Evolutionary conservation across 1,140 invertebrate species (phyloP).

Genomic region (Cepaea nemoralis): DNA sequence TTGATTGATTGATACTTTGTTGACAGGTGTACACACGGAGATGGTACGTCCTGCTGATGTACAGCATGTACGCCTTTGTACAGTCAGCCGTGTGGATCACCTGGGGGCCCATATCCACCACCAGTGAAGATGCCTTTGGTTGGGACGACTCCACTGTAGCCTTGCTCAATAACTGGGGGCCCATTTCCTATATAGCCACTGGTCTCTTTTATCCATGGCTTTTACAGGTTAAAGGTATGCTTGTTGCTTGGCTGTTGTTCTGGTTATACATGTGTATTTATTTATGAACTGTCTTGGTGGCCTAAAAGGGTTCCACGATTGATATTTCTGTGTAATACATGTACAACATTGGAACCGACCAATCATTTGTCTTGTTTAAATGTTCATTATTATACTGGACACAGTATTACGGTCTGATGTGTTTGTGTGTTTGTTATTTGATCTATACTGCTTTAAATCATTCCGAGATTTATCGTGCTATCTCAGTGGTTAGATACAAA

Average conservation of each 20-base stretch:
- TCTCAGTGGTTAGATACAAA: too few relatives aligned
- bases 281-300: not conserved
- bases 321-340: not conserved
- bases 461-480: too few relatives aligned
- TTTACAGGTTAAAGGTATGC: slow-evolving; percentile 57
- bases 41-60: slow-evolving; percentile 51
- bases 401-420: too few relatives aligned
- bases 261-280: not conserved
- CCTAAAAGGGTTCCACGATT: not conserved
- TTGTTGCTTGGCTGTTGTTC: not conserved
- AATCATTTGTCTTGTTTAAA: too few relatives aligned
- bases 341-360: too few relatives aligned
- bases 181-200: slow-evolving; percentile 72
- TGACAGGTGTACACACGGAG: slow-evolving; percentile 47
- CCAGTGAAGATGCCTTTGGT: slow-evolving; percentile 71
- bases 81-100: slow-evolving; percentile 73
- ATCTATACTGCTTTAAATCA: too few relatives aligned
- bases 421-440: too few relatives aligned
- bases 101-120: slow-evolving; percentile 74
- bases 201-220: slow-evolving; percentile 73
- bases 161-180: slow-evolving; percentile 74
- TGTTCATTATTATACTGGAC: too few relatives aligned
- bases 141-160: slow-evolving; percentile 73
- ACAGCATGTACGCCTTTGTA: slow-evolving; percentile 32
- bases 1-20: not conserved